These are phyloP conservation scores for Podotricha telesiphe DNA, from an alignment of 2,888 invertebrate genomes.

Conservation along the genomic window DNA sequence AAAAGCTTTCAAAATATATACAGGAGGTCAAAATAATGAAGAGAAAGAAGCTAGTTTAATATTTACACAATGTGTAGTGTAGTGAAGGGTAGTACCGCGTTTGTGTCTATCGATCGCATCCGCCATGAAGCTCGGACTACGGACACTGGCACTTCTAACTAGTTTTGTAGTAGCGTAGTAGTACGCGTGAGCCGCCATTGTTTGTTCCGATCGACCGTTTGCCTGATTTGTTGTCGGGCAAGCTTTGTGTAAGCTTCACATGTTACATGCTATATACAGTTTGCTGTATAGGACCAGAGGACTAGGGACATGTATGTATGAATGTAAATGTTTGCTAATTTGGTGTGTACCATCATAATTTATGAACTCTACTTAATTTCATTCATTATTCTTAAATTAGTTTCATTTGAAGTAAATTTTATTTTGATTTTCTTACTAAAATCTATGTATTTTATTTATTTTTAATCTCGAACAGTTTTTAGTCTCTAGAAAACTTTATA, in stretches of 20 bases:
- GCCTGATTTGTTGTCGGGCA: conserved; percentile 16
- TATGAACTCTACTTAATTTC: too few species aligned
- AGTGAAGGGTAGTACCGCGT: too few species aligned
- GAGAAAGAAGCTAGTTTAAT: background rate
- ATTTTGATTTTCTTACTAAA: too few species aligned
- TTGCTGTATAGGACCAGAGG: conserved; percentile 1
- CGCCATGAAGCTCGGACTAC: background rate
- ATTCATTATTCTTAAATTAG: too few species aligned
- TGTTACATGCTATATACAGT: background rate
- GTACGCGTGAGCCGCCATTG: conserved; percentile 21
- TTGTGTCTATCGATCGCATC: conserved; percentile 9
- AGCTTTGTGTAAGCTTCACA: conserved; percentile 22
- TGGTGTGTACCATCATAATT: background rate
- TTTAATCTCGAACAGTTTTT: too few species aligned
- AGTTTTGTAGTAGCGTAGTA: conserved; percentile 16
- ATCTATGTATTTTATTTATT: too few species aligned
- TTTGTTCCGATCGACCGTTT: conserved; percentile 16
- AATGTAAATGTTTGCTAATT: background rate
- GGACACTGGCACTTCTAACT: background rate
- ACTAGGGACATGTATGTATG: background rate
- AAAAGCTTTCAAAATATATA: too few species aligned
- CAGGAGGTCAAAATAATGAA: too few species aligned
- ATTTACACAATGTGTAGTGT: too few species aligned
- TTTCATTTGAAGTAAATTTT: too few species aligned
- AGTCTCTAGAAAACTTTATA: too few species aligned